Evolutionary conservation across 53 echinoderm and acorn worm species (phyloP), one percentile per base, ranked within the genome.

Genomic region (Echinometra lucunter): DNA sequence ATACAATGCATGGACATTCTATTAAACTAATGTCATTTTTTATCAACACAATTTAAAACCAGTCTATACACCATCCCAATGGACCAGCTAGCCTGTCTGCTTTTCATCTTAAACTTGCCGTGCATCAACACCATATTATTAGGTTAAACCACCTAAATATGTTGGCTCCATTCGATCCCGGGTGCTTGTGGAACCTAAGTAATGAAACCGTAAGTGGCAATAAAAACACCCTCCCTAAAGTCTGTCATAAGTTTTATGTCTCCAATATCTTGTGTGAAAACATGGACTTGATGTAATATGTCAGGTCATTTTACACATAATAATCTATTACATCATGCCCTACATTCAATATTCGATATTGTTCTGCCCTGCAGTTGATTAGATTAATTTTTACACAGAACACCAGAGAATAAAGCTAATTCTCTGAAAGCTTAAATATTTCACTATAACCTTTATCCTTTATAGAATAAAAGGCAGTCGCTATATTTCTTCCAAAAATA

Each of bases 181-280:
- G 13, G 49, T 85, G 85, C 49, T 85, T 45, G 10, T 85, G 85
- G 85, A 49, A 85, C 45, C 85, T 11, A 10, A 53, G 53, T 85
- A 85, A 85, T 85, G 85, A 85, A 85, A 47, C 49, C 85, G 27
- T 53, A 85, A 85, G 85, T 85, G 85, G 85, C 85, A 85, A 85
- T 85, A 85, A 85, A 85, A 85, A 85, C 85, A 85, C 47, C 85
- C 8, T 47, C 49, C 78, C 78, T n/a, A 19, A 45, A 85, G 49
- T n/a, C 49, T 49, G 49, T 85, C 30, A 85, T 16, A 3, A 49
- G n/a, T 47, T 85, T 47, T 49, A 3, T 42, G 45, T 49, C n/a
- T 49, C 85, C 85, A 47, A 53, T 49, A 47, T 23, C 47, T 21
- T 28, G 11, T 45, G 28, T n/a, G 47, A 49, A 85, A 49, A 49